phyloP scores from a whole-genome alignment of 2,113 vertebrate species.

The Odobenus rosmarus region DNA sequence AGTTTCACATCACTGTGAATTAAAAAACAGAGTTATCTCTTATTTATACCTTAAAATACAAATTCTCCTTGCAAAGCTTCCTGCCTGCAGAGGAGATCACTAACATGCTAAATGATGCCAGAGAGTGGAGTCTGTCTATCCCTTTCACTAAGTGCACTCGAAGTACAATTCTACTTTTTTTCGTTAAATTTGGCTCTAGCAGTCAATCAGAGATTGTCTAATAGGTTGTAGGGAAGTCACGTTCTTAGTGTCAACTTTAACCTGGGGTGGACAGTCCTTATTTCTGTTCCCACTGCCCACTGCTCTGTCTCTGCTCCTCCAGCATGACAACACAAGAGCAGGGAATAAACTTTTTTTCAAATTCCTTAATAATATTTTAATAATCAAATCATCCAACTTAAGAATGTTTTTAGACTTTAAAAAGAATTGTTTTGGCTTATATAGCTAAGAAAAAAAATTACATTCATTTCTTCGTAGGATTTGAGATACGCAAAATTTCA shows the following conservation, averaged over 20 bases:
- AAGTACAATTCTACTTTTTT: neutral
- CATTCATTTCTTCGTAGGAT: neutral
- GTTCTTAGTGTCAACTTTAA: neutral
- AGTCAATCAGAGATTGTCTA: neutral
- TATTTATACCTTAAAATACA: neutral
- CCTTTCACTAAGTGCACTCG: neutral
- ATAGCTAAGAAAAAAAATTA: neutral
- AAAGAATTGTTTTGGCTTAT: neutral
- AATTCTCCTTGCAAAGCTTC: neutral
- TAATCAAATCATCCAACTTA: constrained; percentile 25
- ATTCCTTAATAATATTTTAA: constrained; percentile 16
- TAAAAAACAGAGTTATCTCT: neutral
- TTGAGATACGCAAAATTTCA: constrained; percentile 29
- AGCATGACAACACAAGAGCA: constrained; percentile 45
- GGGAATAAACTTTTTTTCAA: constrained; percentile 31
- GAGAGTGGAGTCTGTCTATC: neutral
- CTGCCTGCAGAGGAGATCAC: neutral
- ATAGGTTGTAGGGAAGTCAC: neutral
- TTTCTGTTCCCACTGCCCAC: neutral
- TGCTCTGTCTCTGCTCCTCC: neutral
- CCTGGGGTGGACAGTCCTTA: neutral
- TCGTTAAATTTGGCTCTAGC: neutral
- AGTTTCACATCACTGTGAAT: neutral
- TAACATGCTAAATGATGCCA: neutral
- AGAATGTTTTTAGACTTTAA: constrained; percentile 42